Percentiles rank a stretch among this genome's conserved stretches.
These are phyloP conservation scores for Synaphobranchus kaupii DNA, from an alignment of 2,797 vertebrate genomes.

Conservation along the genomic window DNA sequence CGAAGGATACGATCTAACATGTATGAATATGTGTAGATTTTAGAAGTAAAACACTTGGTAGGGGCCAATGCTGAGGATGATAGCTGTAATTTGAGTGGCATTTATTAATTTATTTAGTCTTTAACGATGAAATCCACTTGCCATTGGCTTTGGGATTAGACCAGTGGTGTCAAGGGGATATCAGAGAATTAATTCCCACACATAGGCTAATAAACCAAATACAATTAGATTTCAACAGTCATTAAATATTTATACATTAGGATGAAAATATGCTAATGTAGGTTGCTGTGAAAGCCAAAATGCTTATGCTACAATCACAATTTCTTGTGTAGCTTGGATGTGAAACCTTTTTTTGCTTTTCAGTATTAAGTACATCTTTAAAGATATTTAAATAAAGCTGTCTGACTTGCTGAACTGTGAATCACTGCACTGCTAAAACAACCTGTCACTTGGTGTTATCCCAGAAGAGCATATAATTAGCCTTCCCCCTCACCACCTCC, in stretches of 20 bases:
- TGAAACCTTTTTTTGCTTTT: not conserved
- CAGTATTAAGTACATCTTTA: not conserved
- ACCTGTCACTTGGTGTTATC: not conserved
- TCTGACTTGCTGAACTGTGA: not conserved
- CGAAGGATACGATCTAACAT: not conserved
- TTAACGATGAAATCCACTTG: not conserved
- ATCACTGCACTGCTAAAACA: constrained; percentile 5
- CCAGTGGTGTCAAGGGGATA: not conserved
- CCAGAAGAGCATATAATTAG: not conserved
- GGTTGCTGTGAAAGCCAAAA: not conserved
- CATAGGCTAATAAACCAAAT: not conserved
- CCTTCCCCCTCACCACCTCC: not conserved
- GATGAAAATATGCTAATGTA: not conserved
- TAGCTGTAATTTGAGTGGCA: not conserved
- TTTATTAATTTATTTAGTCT: not conserved
- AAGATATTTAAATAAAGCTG: not conserved
- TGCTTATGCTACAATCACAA: not conserved
- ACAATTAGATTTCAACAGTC: not conserved
- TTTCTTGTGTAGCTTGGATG: not conserved
- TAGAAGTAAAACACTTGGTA: not conserved
- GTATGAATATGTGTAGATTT: not conserved
- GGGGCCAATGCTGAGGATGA: not conserved
- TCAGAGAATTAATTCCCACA: not conserved
- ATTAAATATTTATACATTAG: not conserved
- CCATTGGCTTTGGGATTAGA: not conserved